Conservation (phyloP, 2,888 invertebrate species). For the Pyrrhia umbra region DNA sequence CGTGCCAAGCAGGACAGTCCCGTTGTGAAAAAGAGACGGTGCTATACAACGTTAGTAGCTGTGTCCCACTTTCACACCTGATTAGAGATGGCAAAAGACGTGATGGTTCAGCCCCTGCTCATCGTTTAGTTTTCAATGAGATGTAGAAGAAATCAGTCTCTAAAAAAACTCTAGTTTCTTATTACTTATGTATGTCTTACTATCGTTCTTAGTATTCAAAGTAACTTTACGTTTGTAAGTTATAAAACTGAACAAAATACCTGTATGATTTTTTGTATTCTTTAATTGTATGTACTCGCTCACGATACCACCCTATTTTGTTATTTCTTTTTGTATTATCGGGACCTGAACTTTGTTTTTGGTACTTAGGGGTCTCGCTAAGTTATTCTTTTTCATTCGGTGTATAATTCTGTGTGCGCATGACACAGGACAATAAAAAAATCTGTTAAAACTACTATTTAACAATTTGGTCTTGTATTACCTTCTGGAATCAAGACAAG, state of each 20-base stretch:
- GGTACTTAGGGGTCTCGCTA: slow-evolving; percentile 16
- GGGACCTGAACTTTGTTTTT: slow-evolving; percentile 45
- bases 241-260: slow-evolving; percentile 35
- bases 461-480: too few relatives aligned
- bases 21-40: too few relatives aligned
- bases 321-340: slow-evolving; percentile 34
- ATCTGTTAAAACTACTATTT: too few relatives aligned
- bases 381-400: neutral
- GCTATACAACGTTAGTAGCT: too few relatives aligned
- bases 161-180: slow-evolving; percentile 37
- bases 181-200: slow-evolving; percentile 30
- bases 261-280: slow-evolving; percentile 19
- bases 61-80: too few relatives aligned
- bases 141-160: neutral
- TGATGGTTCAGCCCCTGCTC: too few relatives aligned
- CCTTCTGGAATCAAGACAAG: too few relatives aligned
- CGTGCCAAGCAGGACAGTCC: too few relatives aligned
- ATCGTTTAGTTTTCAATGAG: neutral
- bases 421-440: too few relatives aligned
- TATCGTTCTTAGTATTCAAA: slow-evolving; percentile 34
- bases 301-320: slow-evolving; percentile 29
- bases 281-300: slow-evolving; percentile 21
- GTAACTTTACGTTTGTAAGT: slow-evolving; percentile 17
- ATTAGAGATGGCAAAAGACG: too few relatives aligned
- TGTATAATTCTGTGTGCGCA: too few relatives aligned